Base-by-base conservation (phyloP, 30 jellyfish, hydroid and myxozoan species). In the Mastigias papua region DNA sequence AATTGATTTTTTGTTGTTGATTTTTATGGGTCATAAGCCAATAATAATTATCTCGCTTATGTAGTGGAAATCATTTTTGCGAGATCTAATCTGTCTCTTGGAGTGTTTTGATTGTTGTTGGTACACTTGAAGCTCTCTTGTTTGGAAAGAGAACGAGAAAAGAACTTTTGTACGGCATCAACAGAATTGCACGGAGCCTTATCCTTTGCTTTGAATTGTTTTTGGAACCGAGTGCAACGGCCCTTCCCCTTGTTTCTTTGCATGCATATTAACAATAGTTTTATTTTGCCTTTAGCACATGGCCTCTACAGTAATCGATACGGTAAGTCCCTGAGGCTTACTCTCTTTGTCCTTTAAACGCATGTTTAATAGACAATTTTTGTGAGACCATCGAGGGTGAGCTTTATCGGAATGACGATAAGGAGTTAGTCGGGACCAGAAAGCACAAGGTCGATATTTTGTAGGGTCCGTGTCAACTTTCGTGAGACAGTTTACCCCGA, bases 251-350 rank as follows among this genome's bases (percentile, higher is more conserved):
- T 63, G 7, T 63, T 5, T 63, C 2, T 63, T 15, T 63, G 74
- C 35, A 63, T 63, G 7, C 23, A 1, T 63, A 10, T 63, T 63
- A 80, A 80, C 72, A 37, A 73, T 58, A 13, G 58, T 80, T 80
- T 37, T 80, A 66, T 73, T 73, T 58, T 73, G 66, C 78, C 71
- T 73, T 61, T 63, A 85, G 94, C 85, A 42, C 58, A 48, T 70
- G 94, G 88, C 88, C 72, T 64, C 76, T 85, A 85, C 94, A 85
- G 94, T 62, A 72, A 64, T 37, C 94, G 94, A 33, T 50, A 85
- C 88, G 94, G 94, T 85, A 70, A 85, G 94, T 85, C 65, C 58
- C 19, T 32, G 34, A 48, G 73, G 90, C 77, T 51, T 77, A 15
- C 54, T 42, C 54, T 42, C 77, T 51, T 77, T 8, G 13, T 42